Conservation (phyloP, 2,113 vertebrate species). For the Cariama cristata region DNA sequence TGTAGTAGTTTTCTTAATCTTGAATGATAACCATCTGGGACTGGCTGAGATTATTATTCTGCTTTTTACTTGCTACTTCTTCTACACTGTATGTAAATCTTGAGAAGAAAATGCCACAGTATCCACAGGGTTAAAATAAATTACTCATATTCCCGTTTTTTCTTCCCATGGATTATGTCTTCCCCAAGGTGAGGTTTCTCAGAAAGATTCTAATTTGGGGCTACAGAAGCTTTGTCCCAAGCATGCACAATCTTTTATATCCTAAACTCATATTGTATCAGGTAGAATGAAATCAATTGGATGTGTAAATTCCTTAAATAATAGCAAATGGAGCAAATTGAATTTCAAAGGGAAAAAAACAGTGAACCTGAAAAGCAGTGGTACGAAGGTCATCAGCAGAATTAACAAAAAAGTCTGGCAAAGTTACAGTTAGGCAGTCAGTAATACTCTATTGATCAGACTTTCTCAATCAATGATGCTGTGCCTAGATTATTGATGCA, state of each 20-base stretch:
- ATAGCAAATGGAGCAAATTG: conserved; percentile 80
- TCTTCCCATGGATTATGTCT: not conserved
- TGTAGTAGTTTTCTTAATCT: not conserved
- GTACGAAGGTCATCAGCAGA: conserved; percentile 82
- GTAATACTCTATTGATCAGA: conserved; percentile 87
- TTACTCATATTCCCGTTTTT: not conserved
- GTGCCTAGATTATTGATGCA: conserved; percentile 86
- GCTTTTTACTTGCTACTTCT: not conserved
- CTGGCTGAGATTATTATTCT: not conserved
- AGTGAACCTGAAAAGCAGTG: conserved; percentile 73
- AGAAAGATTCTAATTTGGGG: conserved; percentile 4
- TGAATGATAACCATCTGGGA: not conserved
- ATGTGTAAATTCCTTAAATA: conserved; percentile 82
- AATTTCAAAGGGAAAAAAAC: conserved; percentile 80
- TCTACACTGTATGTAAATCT: not conserved
- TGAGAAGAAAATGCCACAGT: not conserved
- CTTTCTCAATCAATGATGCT: conserved; percentile 83
- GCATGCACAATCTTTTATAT: conserved; percentile 36
- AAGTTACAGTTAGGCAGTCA: conserved; percentile 83
- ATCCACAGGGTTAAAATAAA: conserved; percentile 23
- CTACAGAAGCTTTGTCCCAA: conserved; percentile 45
- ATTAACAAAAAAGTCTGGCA: conserved; percentile 83
- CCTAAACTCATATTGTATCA: conserved; percentile 57
- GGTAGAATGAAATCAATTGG: conserved; percentile 75
- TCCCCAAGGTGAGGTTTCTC: not conserved